These are phyloP conservation scores for Ceratitis capitata DNA, from an alignment of 1,140 invertebrate genomes.

Conservation along the genomic window DNA sequence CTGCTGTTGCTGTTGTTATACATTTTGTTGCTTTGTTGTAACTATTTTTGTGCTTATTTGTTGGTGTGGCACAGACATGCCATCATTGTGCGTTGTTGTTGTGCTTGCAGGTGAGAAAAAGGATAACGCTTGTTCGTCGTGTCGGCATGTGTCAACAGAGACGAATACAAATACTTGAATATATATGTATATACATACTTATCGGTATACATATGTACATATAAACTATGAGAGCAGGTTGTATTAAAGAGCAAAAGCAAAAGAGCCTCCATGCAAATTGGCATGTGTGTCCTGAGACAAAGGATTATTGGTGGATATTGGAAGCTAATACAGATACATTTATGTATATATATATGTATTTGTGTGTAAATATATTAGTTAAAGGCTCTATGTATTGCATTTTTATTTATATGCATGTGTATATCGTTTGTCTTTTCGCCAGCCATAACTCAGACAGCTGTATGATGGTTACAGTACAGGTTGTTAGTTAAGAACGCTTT, in stretches of 20 bases:
- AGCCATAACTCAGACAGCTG: neutral
- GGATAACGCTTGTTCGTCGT: neutral
- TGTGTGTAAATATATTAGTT: no score
- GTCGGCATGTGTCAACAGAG: neutral
- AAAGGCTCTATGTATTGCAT: no score
- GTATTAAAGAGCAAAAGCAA: neutral
- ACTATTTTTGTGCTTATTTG: neutral
- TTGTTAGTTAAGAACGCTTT: neutral
- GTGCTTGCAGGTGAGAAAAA: slow-evolving; percentile 28
- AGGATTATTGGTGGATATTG: slow-evolving; percentile 33
- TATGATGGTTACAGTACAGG: neutral
- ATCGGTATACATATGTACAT: no score
- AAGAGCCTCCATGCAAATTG: neutral
- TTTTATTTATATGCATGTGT: no score
- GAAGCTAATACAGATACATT: neutral
- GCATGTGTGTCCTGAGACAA: neutral
- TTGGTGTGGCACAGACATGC: neutral
- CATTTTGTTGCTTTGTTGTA: neutral
- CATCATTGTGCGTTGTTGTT: neutral
- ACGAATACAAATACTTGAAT: neutral
- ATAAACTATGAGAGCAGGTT: neutral
- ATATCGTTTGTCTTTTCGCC: no score
- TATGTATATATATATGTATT: neutral
- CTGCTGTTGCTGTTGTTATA: neutral
- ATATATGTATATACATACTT: no score